phyloP scores from a whole-genome alignment of 1,140 invertebrate species.

The Ceratitis capitata region DNA sequence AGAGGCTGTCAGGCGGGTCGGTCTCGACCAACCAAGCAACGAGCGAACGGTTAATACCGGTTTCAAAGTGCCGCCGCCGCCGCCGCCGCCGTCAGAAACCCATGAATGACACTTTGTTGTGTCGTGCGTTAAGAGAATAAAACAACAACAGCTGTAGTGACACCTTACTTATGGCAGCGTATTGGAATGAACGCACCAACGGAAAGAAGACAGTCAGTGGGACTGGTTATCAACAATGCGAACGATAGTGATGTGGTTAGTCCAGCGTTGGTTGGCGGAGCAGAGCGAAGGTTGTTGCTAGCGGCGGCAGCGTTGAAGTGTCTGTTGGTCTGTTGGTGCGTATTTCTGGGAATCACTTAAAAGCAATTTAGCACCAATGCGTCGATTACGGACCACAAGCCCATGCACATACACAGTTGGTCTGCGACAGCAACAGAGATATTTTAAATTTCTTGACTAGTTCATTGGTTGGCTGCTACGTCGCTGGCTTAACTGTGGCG shows the following conservation, averaged over 20 bases:
- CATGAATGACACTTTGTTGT: conserved; percentile 25
- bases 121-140: no score
- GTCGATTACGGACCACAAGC: conserved; percentile 9
- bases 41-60: conserved; percentile 22
- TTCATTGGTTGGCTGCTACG: background rate
- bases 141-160: background rate
- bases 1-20: background rate
- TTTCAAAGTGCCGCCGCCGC: background rate
- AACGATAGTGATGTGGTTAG: background rate
- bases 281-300: background rate
- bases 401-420: no score
- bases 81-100: background rate
- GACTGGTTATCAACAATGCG: conserved; percentile 23
- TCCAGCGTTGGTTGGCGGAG: background rate
- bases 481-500: background rate
- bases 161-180: background rate
- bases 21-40: background rate
- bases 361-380: conserved; percentile 35
- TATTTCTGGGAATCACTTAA: conserved; percentile 35
- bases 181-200: background rate
- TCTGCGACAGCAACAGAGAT: conserved; percentile 8
- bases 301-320: background rate
- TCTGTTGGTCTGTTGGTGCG: background rate
- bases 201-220: background rate
- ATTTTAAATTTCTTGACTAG: conserved; percentile 27